Percentiles rank a stretch among this genome's conserved stretches.
These are phyloP conservation scores for Parus major DNA, from an alignment of 2,113 vertebrate genomes.

Conservation along the genomic window DNA sequence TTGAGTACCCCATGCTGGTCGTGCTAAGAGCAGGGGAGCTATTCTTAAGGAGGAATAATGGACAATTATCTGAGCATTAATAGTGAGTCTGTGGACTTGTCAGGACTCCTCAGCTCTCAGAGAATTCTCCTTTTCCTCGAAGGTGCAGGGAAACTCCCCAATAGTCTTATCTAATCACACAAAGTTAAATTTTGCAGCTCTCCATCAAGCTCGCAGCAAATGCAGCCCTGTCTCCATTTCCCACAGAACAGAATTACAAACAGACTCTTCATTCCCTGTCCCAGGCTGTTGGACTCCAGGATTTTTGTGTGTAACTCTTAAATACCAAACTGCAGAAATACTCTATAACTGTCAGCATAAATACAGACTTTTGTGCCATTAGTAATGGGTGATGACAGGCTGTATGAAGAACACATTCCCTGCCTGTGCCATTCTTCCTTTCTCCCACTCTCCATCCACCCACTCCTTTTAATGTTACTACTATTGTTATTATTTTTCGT, in stretches of 20 bases:
- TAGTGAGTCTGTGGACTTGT: conserved; percentile 11
- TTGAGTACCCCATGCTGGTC: conserved; percentile 67
- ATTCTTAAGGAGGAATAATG: conserved; percentile 64
- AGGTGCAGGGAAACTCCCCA: neutral
- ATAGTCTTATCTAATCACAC: neutral
- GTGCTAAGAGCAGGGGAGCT: conserved; percentile 56
- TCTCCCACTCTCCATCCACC: neutral
- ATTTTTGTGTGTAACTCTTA: neutral
- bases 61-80: conserved; percentile 56
- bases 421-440: neutral
- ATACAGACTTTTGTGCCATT: neutral
- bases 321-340: conserved; percentile 8
- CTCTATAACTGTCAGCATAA: conserved; percentile 1
- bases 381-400: neutral
- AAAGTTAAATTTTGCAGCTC: neutral
- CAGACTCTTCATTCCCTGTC: neutral
- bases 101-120: conserved; percentile 1
- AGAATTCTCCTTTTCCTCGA: neutral
- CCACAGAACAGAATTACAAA: neutral
- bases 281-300: neutral
- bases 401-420: neutral
- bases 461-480: neutral
- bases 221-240: neutral
- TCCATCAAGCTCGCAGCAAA: neutral
- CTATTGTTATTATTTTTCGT: neutral